phyloP scores from a whole-genome alignment of 2,797 vertebrate genomes.

The Natrix natrix region DNA sequence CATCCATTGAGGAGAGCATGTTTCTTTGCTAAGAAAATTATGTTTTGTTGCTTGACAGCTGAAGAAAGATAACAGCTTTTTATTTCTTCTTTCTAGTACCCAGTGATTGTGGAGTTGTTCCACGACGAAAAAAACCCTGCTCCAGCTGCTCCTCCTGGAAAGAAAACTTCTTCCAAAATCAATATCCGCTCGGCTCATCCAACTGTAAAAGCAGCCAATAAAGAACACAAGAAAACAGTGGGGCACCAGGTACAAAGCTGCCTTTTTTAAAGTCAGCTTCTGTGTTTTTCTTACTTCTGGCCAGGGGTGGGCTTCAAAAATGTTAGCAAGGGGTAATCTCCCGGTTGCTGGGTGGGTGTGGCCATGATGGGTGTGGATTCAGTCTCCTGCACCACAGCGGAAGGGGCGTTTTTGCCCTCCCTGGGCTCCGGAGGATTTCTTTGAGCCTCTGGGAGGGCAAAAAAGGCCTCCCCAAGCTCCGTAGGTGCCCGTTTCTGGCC shows the following conservation, averaged over 20 bases:
- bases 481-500: too few species aligned
- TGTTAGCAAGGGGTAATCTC: too few species aligned
- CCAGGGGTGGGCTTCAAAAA: too few species aligned
- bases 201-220: slow-evolving; percentile 79
- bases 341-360: too few species aligned
- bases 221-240: slow-evolving; percentile 90
- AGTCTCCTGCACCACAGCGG: too few species aligned
- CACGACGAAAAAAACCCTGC: slow-evolving; percentile 74
- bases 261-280: background rate
- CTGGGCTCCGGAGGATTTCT: too few species aligned
- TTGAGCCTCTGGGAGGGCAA: too few species aligned
- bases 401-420: too few species aligned
- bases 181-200: slow-evolving; percentile 79
- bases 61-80: background rate
- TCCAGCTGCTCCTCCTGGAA: slow-evolving; percentile 40
- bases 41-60: background rate
- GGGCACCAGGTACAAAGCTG: slow-evolving; percentile 84
- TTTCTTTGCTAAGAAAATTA: background rate
- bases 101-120: slow-evolving; percentile 89
- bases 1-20: background rate
- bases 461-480: too few species aligned
- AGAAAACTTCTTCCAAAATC: slow-evolving; percentile 68
- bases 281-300: background rate
- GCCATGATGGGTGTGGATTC: too few species aligned
- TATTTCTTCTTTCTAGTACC: slow-evolving; percentile 72